Conservation (phyloP, 2,113 vertebrate genomes). For the Barbus barbus region DNA sequence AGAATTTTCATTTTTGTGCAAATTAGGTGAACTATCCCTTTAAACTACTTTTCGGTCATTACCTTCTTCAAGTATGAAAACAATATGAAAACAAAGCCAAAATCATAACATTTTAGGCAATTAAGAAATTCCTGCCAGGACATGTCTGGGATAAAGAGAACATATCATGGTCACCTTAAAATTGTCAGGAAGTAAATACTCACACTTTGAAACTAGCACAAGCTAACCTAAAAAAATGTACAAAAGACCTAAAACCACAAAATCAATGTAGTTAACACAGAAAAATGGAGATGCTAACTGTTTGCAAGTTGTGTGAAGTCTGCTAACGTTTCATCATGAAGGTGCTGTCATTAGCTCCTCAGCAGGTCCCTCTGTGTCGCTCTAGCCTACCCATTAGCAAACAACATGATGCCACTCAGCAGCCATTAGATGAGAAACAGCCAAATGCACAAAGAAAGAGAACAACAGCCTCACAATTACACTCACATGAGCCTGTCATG, state of each 20-base stretch:
- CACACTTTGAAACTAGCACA: not conserved
- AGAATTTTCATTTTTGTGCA: too few species aligned
- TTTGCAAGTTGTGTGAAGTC: not conserved
- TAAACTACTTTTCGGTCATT: too few species aligned
- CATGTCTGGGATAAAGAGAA: too few species aligned
- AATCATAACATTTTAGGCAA: too few species aligned
- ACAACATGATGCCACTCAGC: slow-evolving; percentile 44
- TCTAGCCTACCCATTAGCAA: slow-evolving; percentile 43
- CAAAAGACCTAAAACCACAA: not conserved
- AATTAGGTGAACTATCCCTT: too few species aligned
- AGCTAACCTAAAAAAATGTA: not conserved
- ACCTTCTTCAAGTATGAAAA: too few species aligned
- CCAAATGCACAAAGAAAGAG: slow-evolving; percentile 24
- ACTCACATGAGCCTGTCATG: slow-evolving; percentile 15
- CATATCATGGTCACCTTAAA: too few species aligned
- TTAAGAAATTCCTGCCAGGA: too few species aligned
- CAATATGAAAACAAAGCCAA: too few species aligned
- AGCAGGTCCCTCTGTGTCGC: slow-evolving; percentile 34
- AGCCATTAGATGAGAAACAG: slow-evolving; percentile 35
- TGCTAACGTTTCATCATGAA: slow-evolving; percentile 31
- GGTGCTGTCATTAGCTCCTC: slow-evolving; percentile 47
- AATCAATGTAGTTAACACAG: not conserved
- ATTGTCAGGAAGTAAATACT: too few species aligned
- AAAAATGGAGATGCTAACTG: not conserved
- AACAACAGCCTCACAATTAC: slow-evolving; percentile 11